Evolutionary conservation across 1,140 invertebrate species (phyloP).

Genomic region (Probaryconus sp.): DNA sequence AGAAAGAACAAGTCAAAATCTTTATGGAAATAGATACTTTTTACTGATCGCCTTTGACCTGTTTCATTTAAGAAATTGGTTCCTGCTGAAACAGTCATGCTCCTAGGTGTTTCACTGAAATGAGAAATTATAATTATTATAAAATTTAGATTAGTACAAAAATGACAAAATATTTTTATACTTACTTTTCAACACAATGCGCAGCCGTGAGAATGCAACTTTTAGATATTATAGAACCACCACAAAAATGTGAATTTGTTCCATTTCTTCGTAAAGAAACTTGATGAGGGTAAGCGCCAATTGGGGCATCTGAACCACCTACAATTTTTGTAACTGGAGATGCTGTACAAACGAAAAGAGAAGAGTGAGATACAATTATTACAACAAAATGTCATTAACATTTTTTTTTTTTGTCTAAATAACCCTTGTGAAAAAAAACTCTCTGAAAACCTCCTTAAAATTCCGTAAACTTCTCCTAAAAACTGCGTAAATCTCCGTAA

Average conservation of each 20-base stretch:
- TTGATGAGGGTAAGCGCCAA: constrained; percentile 76
- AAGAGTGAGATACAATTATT: neutral
- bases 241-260: constrained; percentile 79
- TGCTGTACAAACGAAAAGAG: constrained; percentile 6
- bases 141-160: no score
- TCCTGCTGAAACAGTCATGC: constrained; percentile 62
- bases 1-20: constrained; percentile 59
- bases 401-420: no score
- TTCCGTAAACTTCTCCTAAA: no score
- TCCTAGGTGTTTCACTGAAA: constrained; percentile 15
- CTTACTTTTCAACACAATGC: constrained; percentile 77
- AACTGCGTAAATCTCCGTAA: no score
- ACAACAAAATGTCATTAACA: no score
- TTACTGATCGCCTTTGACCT: constrained; percentile 62
- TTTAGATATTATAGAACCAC: constrained; percentile 79
- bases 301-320: constrained; percentile 60
- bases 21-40: constrained; percentile 69
- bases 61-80: constrained; percentile 59
- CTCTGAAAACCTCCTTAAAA: no score
- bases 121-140: neutral
- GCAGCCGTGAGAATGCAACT: constrained; percentile 80
- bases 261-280: constrained; percentile 70
- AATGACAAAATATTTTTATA: constrained; percentile 9
- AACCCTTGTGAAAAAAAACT: no score
- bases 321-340: constrained; percentile 51